These are phyloP conservation scores for Chlorocebus sabaeus DNA, from an alignment of 2,113 vertebrate species.

Conservation along the genomic window DNA sequence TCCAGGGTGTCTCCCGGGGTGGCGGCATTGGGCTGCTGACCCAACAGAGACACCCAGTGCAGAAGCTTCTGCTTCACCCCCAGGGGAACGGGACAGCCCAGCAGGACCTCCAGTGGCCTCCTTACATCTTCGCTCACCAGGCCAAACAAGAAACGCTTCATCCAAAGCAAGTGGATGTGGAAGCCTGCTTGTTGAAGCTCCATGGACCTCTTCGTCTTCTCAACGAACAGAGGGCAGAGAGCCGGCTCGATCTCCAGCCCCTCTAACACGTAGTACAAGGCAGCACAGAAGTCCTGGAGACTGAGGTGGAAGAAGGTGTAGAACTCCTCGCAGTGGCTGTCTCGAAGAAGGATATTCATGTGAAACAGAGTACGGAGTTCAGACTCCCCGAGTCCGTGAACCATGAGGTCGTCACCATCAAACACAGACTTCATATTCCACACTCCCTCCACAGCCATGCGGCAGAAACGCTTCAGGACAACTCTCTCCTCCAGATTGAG, in stretches of 20 bases:
- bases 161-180: background rate
- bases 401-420: accelerated
- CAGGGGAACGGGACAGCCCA: accelerated
- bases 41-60: background rate
- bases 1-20: background rate
- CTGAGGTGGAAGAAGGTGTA: slow-evolving; percentile 70
- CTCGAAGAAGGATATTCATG: background rate
- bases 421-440: background rate
- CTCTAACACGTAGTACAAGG: slow-evolving; percentile 61
- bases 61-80: background rate
- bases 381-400: accelerated
- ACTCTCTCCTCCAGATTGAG: accelerated
- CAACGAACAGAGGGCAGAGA: accelerated
- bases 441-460: background rate
- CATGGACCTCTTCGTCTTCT: accelerated
- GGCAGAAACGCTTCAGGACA: background rate
- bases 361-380: background rate
- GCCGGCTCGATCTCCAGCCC: accelerated
- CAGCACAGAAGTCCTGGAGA: slow-evolving; percentile 72
- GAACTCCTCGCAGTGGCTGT: accelerated
- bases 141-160: slow-evolving; percentile 65
- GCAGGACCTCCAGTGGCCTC: background rate
- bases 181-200: background rate
- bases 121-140: background rate
- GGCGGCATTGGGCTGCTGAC: accelerated